Conservation (phyloP, 2,113 vertebrate genomes). For the Mobula birostris region DNA sequence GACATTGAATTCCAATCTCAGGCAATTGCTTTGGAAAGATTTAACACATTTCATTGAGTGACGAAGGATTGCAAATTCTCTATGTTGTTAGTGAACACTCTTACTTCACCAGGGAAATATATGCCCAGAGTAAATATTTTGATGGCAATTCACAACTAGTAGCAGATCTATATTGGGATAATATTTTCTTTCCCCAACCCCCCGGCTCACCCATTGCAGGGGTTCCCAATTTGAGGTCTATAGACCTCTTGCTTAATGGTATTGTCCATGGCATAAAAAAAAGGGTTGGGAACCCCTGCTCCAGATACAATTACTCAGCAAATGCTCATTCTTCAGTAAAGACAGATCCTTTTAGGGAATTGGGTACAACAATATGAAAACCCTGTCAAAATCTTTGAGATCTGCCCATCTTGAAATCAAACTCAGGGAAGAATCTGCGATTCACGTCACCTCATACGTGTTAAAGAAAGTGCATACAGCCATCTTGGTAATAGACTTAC, state of each 20-base stretch:
- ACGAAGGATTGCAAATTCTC: not conserved
- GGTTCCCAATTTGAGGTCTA: no score
- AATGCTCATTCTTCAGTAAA: not conserved
- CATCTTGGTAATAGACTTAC: slow-evolving; percentile 58
- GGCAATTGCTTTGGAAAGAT: not conserved
- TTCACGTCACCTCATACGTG: not conserved
- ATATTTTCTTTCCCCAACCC: no score
- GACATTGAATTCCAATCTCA: not conserved
- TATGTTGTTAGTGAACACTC: not conserved
- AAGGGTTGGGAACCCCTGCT: not conserved
- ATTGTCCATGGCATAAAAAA: no score
- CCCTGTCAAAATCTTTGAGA: not conserved
- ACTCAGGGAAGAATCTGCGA: not conserved
- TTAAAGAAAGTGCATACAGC: not conserved
- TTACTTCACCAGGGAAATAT: not conserved
- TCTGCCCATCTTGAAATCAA: not conserved
- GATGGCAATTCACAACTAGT: not conserved
- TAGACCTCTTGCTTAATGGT: no score
- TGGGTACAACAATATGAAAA: not conserved
- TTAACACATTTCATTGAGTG: not conserved
- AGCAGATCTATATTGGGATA: not conserved
- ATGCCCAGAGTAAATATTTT: not conserved
- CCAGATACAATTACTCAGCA: not conserved
- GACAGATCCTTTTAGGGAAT: not conserved
- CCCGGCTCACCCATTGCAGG: no score